Evolutionary conservation across 1,140 invertebrate species (phyloP), one percentile per base, ranked within the genome.

Genomic region (Drosophila baimaii): DNA sequence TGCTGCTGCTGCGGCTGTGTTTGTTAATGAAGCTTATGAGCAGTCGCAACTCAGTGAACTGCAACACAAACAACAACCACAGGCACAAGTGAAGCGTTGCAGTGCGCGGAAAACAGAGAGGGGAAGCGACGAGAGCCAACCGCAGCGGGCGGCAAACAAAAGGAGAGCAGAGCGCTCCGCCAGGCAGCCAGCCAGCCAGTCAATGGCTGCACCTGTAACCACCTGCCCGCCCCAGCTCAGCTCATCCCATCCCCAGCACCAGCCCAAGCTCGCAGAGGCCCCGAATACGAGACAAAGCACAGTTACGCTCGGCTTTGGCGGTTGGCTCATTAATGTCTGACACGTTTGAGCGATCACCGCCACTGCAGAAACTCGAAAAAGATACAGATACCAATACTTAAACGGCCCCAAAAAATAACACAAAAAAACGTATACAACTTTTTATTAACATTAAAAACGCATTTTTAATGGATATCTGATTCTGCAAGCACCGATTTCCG

Each of bases 1-100:
- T 68, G 21, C 39, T 54, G 33, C 29, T 35, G 44, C 56, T 51
- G 44, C 27, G 23, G 27, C 25, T 43, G 54, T 70, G 46, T 49
- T 49, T 79, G 83, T 79, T 86, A 89, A 89, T 88, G 83, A 88
- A 80, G 84, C 84, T 89, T 88, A 83, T 89, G 84, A 89, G 84
- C 82, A 86, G 84, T 88, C 61, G 78, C 83, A 88, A 88, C 63
- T 88, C 76, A 88, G 68, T 88, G 83, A 88, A 78, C 79, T 88
- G 78, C 83, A 86, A 69, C 71, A 73, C 58, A 49, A 81, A 77
- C 49, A 85, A 78, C 74, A 78, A 77, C 63, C 74, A 66, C 57
- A 78, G 81, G 75, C 73, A 70, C 84, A 88, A 82, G 79, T 88
- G 83, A 86, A 86, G 79, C 83, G 83, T 82, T 82, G 74, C 80